A percentile compares a stretch with the other conserved stretches of the same genome.
phyloP scores from a whole-genome alignment of 35 echinoderm and acorn worm species.

The Anneissia japonica region DNA sequence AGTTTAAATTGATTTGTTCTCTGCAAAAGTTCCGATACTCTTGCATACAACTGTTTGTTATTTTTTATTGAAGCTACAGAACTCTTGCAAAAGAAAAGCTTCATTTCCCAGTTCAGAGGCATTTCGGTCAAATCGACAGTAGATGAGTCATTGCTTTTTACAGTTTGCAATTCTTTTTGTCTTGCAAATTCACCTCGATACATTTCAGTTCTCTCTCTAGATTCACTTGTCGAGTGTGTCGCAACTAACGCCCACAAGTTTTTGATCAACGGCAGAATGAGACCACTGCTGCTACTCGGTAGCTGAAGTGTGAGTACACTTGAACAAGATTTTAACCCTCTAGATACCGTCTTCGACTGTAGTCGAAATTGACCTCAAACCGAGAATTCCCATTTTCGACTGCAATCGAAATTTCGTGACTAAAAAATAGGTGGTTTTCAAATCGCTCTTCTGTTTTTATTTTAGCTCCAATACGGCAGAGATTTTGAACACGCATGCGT shows the following conservation, averaged over 20 bases:
- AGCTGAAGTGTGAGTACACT: not conserved
- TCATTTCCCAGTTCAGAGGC: not conserved
- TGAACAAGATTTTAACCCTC: not conserved
- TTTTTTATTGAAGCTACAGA: not conserved
- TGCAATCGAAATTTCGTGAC: no score
- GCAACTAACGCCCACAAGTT: not conserved
- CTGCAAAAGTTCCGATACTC: conserved; percentile 6
- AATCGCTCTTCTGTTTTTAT: no score
- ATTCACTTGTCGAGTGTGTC: not conserved
- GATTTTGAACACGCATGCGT: no score
- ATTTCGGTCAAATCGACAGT: not conserved
- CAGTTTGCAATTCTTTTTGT: not conserved
- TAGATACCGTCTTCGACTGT: no score
- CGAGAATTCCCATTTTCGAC: no score
- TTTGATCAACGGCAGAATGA: not conserved
- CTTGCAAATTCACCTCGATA: not conserved
- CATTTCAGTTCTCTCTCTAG: conserved; percentile 1
- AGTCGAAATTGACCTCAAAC: no score
- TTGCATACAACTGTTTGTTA: not conserved
- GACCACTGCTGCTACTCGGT: not conserved
- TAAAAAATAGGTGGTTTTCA: no score
- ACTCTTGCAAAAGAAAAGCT: not conserved
- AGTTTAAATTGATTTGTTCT: conserved; percentile 21
- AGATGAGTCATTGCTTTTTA: not conserved
- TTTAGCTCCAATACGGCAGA: no score